Evolutionary conservation across 2,113 vertebrate genomes (phyloP).

Genomic region (Syngnathus typhle): DNA sequence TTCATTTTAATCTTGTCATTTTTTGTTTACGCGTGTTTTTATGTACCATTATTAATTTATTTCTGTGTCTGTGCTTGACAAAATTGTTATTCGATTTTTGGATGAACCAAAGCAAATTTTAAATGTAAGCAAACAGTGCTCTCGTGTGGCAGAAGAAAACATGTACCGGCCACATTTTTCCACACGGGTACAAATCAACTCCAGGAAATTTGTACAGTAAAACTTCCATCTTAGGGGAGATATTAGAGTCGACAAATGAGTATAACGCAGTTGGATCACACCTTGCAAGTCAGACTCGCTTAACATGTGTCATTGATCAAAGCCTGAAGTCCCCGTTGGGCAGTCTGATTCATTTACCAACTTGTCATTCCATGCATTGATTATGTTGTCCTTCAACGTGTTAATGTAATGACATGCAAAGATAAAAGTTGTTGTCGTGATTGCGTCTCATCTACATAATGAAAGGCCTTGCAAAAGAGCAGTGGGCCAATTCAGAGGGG

Average conservation of each 20-base stretch:
- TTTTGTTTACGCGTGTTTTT: background rate
- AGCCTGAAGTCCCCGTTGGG: constrained; percentile 76
- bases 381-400: constrained; percentile 84
- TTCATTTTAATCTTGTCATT: background rate
- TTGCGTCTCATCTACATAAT: constrained; percentile 91
- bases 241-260: background rate
- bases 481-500: constrained; percentile 85
- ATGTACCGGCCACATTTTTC: background rate
- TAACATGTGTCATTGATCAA: constrained; percentile 77
- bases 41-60: background rate
- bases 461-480: constrained; percentile 85
- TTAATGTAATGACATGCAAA: constrained; percentile 98
- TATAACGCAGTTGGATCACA: background rate
- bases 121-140: constrained; percentile 58
- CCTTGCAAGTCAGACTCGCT: background rate
- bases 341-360: constrained; percentile 99
- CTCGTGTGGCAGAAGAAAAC: constrained; percentile 38
- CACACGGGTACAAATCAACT: background rate
- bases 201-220: background rate
- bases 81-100: background rate
- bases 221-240: background rate
- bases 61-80: background rate
- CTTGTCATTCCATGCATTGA: constrained; percentile 95
- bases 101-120: background rate
- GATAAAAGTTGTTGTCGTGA: constrained; percentile 98